Evolutionary conservation across 2,888 invertebrate genomes (phyloP), one percentile per base, ranked within the genome.

Genomic region (Cryptus viduatorius): DNA sequence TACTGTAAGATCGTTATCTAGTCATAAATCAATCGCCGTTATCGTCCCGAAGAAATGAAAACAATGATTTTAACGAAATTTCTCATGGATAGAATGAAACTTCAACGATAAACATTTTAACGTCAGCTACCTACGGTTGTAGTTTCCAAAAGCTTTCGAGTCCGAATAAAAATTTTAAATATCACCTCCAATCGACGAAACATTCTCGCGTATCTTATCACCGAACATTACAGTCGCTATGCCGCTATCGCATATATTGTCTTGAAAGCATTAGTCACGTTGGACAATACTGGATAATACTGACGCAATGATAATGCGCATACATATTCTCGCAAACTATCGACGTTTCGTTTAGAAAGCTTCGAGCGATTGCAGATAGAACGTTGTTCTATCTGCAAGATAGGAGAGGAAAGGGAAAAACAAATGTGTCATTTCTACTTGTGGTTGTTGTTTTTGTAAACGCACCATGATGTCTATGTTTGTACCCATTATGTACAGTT

Each of bases 401-500:
- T n/a, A n/a, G 46, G 46, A 48, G 3, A 19, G 14, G 14, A 31
- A 4, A 31, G 29, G 14, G 14, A 8, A 24, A 68, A 24, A 31
- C 37, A n/a, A 50, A n/a, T 56, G 31, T 59, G 0, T 24, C 14
- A 0, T 12, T 53, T 53, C n/a, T 53, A 53, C 4, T 53, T 4
- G 7, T 16, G 19, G 37, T 37, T 7, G 37, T 37, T 7, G 37
- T 4, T 7, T 19, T 65, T 53, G 31, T 0, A 5, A 44, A 79
- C 82, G 37, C 92, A 97, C 97, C 97, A 98, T 97, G 68, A 97
- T 95, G 91, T 97, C 97, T 69, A 97, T 95, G 94, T 97, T 97
- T 87, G 96, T 96, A 44, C 98, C 98, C 95, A 98, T 96, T 86
- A 98, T 95, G 92, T 96, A 96, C 3, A 96, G 94, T 92, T 98